Evolutionary conservation across 2,888 invertebrate genomes (phyloP).

Genomic region (Tethea ocularis): DNA sequence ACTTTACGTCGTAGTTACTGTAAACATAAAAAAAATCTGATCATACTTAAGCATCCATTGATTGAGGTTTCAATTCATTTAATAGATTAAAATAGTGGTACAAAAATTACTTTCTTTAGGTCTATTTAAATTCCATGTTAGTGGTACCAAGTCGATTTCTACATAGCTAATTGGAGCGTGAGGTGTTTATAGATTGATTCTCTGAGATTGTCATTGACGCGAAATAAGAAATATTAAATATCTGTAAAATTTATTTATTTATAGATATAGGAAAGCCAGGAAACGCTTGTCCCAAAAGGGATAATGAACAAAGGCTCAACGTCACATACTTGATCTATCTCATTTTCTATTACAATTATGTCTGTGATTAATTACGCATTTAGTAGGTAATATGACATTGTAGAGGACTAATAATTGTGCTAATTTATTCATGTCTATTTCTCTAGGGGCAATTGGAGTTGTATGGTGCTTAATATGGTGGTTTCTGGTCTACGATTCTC

Average conservation of each 20-base stretch:
- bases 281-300: not conserved
- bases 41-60: not conserved
- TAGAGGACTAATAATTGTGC: not conserved
- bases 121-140: conserved; percentile 36
- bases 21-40: no score
- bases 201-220: not conserved
- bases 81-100: conserved; percentile 16
- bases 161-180: conserved; percentile 44
- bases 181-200: conserved; percentile 29
- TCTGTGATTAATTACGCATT: not conserved
- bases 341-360: not conserved
- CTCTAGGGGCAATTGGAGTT: conserved; percentile 76
- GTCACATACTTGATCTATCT: not conserved
- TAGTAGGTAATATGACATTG: not conserved
- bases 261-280: not conserved
- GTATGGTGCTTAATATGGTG: conserved; percentile 85
- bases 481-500: conserved; percentile 85
- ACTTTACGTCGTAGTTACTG: no score
- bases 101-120: conserved; percentile 33
- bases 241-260: not conserved
- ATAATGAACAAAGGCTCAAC: not conserved
- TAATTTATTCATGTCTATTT: not conserved
- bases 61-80: not conserved
- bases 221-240: not conserved
- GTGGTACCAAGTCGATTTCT: conserved; percentile 38